Evolutionary conservation across 2,113 vertebrate genomes (phyloP).

Genomic region (Gulo gulo): DNA sequence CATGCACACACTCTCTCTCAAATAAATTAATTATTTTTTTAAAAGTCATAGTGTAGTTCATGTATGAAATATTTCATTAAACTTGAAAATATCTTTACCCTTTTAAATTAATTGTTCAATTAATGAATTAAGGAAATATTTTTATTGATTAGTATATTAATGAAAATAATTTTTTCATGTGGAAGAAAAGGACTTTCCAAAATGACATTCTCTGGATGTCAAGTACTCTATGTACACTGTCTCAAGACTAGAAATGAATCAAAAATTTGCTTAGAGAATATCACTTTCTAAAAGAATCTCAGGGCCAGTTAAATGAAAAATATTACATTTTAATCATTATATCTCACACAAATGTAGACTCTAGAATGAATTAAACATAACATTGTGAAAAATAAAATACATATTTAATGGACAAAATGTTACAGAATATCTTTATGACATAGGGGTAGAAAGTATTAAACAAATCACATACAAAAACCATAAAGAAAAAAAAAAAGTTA

Average conservation of each 20-base stretch:
- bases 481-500: background rate
- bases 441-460: background rate
- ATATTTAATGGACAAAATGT: background rate
- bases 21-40: too few species aligned
- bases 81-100: background rate
- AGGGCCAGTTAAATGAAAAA: background rate
- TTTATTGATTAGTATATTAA: background rate
- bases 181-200: background rate
- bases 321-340: background rate
- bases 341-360: background rate
- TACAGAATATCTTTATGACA: background rate
- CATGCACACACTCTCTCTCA: too few species aligned
- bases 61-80: background rate
- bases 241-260: background rate
- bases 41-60: background rate
- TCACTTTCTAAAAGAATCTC: background rate
- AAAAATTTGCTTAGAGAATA: background rate
- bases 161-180: background rate
- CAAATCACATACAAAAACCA: background rate
- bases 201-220: background rate
- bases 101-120: background rate
- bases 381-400: background rate
- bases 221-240: background rate
- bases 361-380: background rate
- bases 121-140: background rate